A percentile compares a stretch with the other conserved stretches of the same genome.
Conservation (phyloP, 1,140 invertebrate species). For the Caenorhabditis remanei region DNA sequence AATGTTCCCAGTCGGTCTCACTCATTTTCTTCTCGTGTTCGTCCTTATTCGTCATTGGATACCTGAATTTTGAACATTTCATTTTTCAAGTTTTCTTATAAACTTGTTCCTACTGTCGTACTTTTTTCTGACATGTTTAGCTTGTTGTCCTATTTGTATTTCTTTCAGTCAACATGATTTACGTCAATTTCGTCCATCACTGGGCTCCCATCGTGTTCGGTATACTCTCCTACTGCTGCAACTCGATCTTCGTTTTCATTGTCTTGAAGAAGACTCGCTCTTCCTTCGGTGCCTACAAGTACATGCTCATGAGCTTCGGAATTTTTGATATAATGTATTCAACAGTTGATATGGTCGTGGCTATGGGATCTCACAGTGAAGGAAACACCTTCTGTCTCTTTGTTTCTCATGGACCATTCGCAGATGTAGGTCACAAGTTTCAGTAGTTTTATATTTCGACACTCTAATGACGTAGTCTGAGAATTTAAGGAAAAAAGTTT, state of each 20-base stretch:
- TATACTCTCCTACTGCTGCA: neutral
- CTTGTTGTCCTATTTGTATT: too few relatives aligned
- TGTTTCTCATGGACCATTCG: slow-evolving; percentile 27
- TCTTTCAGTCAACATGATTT: neutral
- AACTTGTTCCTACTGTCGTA: neutral
- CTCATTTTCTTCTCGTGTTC: neutral
- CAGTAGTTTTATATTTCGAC: too few relatives aligned
- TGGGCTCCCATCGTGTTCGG: slow-evolving; percentile 18
- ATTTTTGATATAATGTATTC: slow-evolving; percentile 48
- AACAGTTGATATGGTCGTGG: slow-evolving; percentile 26
- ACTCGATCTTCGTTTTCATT: slow-evolving; percentile 9
- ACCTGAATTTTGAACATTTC: neutral
- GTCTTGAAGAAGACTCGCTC: slow-evolving; percentile 24
- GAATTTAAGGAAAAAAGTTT: neutral
- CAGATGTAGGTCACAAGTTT: neutral
- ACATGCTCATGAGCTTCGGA: slow-evolving; percentile 45
- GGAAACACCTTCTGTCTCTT: slow-evolving; percentile 43
- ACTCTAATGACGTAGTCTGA: neutral
- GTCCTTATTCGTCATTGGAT: neutral
- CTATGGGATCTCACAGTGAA: slow-evolving; percentile 45
- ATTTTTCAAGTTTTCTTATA: neutral
- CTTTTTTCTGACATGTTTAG: neutral
- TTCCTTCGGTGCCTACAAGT: slow-evolving; percentile 31
- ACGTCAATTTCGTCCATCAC: slow-evolving; percentile 8
- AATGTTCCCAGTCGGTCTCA: neutral